Evolutionary conservation across 2,113 vertebrate species (phyloP), one percentile per base, ranked within the genome.

Genomic region (Apodemus speciosus): DNA sequence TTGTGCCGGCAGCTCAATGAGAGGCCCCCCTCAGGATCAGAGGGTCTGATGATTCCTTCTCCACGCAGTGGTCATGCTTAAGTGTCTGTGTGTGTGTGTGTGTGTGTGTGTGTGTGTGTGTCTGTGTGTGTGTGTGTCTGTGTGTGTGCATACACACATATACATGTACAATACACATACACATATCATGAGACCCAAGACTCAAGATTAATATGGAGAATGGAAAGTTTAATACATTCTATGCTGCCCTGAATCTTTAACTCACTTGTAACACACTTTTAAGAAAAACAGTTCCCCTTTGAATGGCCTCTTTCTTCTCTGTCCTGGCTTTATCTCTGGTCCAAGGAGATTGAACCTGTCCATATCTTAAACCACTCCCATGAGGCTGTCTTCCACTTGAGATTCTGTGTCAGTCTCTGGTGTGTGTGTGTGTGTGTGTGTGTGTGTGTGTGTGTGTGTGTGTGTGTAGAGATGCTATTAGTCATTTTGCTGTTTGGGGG

Each of bases 1-100:
- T 87, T 95, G 93, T 92, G 93, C 83, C 32, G 90, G 14, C 79
- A 92, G 81, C 81, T 89, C 46, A 15, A 6, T 6, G 30, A 89
- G 84, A 46, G 1, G 46, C 46, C 49, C 88, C 85, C 62, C 69
- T n/a, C 7, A 73, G 66, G 38, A 53, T n/a, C 27, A 2, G 38
- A 13, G 75, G 88, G 30, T 90, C 35, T 2, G 88, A 35, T 27
- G 13, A 1, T 76, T 80, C 35, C 7, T 81, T 62, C 80, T 81
- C 49, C 43, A 32, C 18, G 25, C 21, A 8, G 43, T 64, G 18
- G 38, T 4, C 16, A 18, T 11, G n/a, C 46, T n/a, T 15, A 35
- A 68, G 90, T 2, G 16, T 75, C 56, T n/a, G 27, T 68, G 23
- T 30, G 62, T 27, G 10, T 38, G 62, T 46, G 20, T 43, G 58